Evolutionary conservation across 2,888 invertebrate species (phyloP), one percentile per base, ranked within the genome.

Genomic region (Rhimphoctona megacephalus): DNA sequence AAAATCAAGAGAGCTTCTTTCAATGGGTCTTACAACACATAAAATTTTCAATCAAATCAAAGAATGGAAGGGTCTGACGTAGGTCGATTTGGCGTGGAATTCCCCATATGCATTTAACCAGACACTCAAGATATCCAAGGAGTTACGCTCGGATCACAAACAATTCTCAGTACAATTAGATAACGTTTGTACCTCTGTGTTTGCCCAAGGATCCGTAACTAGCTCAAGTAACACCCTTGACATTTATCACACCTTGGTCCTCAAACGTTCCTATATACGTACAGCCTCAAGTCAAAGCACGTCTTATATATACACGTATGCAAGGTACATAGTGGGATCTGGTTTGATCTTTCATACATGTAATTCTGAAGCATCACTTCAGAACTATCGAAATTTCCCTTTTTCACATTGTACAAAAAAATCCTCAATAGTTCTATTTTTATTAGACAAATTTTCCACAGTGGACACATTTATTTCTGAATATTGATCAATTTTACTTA

Each of bases 121-220:
- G 52, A 19, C 46, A 67, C 49, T 66, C 81, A 74, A 85, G 81
- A 54, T 82, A 69, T 77, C 83, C 81, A 70, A 86, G 88, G 73
- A 85, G 89, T 87, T 87, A 85, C 61, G 5, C 30, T 30, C 90
- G 88, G 86, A 90, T 88, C 89, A 91, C 90, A 91, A 92, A 91
- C 92, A 92, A 90, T 92, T 91, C 91, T 89, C 90, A 88, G 89
- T 90, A 92, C 92, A 92, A 92, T 92, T 91, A 92, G 92, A 91
- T 91, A 89, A 88, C 90, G 90, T 92, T 90, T 91, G 92, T 91
- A 90, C 89, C 91, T 91, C 89, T 90, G 87, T 90, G 89, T 91
- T 91, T 91, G 89, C 89, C 84, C 78, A 90, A 91, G 91, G 90
- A 92, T 91, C 91, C 89, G 91, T 91, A 91, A 92, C 92, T 90